phyloP scores from a whole-genome alignment of 2,888 invertebrate species.

The Idaea biselata region DNA sequence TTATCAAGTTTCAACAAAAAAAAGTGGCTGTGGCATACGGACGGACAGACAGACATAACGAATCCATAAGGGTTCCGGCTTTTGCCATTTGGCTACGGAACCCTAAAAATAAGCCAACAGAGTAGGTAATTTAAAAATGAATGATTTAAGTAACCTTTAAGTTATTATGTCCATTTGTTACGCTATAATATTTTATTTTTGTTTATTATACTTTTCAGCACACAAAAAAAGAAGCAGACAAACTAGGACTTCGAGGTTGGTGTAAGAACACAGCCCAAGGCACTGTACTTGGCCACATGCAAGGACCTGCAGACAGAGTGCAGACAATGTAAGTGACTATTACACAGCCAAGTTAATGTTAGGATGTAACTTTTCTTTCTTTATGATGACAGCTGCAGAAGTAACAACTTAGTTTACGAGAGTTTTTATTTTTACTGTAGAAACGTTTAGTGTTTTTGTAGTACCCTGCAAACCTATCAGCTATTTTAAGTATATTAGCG shows the following conservation, averaged over 20 bases:
- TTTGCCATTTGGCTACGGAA: no score
- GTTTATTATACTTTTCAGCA: slow-evolving; percentile 65
- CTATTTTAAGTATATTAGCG: no score
- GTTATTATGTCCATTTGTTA: no score
- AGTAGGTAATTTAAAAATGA: no score
- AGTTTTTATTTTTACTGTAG: not conserved
- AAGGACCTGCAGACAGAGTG: slow-evolving; percentile 82
- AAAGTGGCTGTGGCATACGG: no score
- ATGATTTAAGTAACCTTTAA: no score
- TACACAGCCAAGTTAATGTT: not conserved
- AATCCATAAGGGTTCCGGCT: no score
- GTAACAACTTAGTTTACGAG: not conserved
- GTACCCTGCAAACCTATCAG: no score
- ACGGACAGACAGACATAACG: no score
- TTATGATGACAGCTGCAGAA: not conserved
- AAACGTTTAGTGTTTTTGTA: not conserved
- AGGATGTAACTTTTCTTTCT: not conserved
- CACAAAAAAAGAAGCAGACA: slow-evolving; percentile 83
- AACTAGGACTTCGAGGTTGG: slow-evolving; percentile 85
- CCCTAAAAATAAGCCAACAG: no score
- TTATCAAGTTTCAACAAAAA: no score
- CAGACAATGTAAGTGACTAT: slow-evolving; percentile 80
- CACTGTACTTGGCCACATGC: slow-evolving; percentile 84
- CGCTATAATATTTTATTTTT: slow-evolving; percentile 4
- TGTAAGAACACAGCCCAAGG: slow-evolving; percentile 85